Base-by-base conservation (phyloP, 2,888 invertebrate species). In the Diogma glabrata region DNA sequence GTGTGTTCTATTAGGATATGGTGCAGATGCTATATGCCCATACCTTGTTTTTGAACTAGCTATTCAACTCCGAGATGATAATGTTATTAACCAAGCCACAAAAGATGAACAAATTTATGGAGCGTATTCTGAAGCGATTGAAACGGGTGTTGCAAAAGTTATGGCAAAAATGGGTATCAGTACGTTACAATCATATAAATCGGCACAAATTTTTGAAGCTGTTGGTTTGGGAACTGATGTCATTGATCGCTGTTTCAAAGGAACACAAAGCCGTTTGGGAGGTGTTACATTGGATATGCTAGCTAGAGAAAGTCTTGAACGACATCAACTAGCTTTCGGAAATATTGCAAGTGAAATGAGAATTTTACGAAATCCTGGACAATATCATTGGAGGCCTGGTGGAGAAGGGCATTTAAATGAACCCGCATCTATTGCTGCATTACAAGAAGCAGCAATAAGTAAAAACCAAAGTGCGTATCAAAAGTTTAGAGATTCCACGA, bases 111-210 rank as follows among this genome's bases (percentile, higher is more conserved):
- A 82, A 51, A 84, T 96, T 57, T 94, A 84, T 69, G 71, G 76
- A 53, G 87, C 94, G 58, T 99, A 95, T 70, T 82, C 91, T 38
- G 84, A 86, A 57, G 93, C 96, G 36, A 85, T 89, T 64, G 92
- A 92, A 62, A 82, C 91, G 1, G 95, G 95, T 48, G 85, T 90
- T 58, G 81, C 86, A 48, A 93, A 93, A 70, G 91, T 80, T 1
- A 99, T 99, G 97, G 97, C 99, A 5, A 99, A 99, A 70, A 99
- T 99, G 99, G 99, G 99, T 52, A 99, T 99, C 64, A 95, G 94
- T 52, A 99, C 97, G 0, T 73, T 99, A 36, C 97, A 97, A 67
- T 96, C 95, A 0, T 99, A 99, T 72, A 97, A 96, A 74, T 91
- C 95, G 56, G 99, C 99, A 1, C 99, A 99, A 73, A 99, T 99